Conservation (phyloP, 2,113 vertebrate genomes). For the Proteles cristata region DNA sequence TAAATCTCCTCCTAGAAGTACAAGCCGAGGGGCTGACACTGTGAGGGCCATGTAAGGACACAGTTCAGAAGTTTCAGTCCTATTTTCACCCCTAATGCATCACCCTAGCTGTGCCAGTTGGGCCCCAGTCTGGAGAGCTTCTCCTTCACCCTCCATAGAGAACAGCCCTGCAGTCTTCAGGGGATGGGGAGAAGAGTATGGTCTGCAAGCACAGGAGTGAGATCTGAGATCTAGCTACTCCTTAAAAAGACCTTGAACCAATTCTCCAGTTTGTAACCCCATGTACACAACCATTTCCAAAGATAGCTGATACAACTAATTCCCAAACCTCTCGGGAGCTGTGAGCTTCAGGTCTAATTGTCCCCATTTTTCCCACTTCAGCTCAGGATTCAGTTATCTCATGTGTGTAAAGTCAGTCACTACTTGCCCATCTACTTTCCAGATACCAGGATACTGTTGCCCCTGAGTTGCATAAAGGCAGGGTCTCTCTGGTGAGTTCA, state of each 20-base stretch:
- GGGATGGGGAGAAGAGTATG: neutral
- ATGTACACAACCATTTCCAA: constrained; percentile 1
- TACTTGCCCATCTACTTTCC: neutral
- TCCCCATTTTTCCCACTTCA: neutral
- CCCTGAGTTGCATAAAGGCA: neutral
- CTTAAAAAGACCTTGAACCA: constrained; percentile 16
- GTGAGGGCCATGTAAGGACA: neutral
- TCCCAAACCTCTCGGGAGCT: neutral
- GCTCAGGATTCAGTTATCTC: neutral
- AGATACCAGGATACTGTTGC: neutral
- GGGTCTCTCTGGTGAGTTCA: neutral
- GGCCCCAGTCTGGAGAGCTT: neutral
- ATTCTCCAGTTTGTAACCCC: neutral
- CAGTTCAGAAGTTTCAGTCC: neutral
- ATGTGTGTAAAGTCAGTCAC: neutral
- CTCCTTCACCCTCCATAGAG: neutral
- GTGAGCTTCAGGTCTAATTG: neutral
- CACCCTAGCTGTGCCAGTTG: neutral
- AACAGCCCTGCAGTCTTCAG: neutral
- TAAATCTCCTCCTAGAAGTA: neutral
- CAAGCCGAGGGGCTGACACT: neutral
- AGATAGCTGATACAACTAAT: neutral
- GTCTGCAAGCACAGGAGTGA: neutral
- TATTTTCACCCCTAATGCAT: no score
- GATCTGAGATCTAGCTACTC: neutral